Base-by-base conservation (phyloP, 2,113 vertebrate genomes). In the Etia nguti region DNA sequence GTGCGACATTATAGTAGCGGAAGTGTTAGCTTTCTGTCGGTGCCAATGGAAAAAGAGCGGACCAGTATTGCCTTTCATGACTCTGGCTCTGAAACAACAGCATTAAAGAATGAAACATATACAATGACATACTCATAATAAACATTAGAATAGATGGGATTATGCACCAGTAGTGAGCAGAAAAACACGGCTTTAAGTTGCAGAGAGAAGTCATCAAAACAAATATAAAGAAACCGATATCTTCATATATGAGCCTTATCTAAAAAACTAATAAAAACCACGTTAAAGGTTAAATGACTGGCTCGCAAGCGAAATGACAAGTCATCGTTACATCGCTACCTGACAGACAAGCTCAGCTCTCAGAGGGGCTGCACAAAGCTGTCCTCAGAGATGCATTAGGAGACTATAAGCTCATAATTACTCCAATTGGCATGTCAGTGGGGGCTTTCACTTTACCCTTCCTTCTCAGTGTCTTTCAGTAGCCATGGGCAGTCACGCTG, bases 351-450 rank as follows among this genome's bases (percentile, higher is more conserved):
- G 86, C 86, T 90, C 80, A 85, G 68, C 29, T 89, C 80, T 87
- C 86, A 60, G 84, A 81, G 57, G 82, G 81, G 60, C 83, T 43
- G 50, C 83, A 86, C 80, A 91, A 86, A 92, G 92, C 90, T 93
- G 91, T 95, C 93, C 90, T 95, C 93, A 94, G 86, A 94, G 94
- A 89, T 88, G 80, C 88, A 93, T 95, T 94, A 96, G 89, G 83
- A 92, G 89, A 81, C 70, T 50, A 43, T 96, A 95, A 96, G 92
- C 94, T 86, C 59, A 94, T 96, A 95, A 96, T 96, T 90, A 93
- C 93, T 82, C 86, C 89, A 94, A 94, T 92, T 95, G 93, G 87
- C 80, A 89, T 92, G 92, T 93, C 94, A 95, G 85, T 59, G 87
- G 85, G 55, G 52, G 85, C 89, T 94, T 93, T 91, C 85, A 86